Conservation (phyloP, 2,113 vertebrate genomes). For the Petrocephalus zakoni region DNA sequence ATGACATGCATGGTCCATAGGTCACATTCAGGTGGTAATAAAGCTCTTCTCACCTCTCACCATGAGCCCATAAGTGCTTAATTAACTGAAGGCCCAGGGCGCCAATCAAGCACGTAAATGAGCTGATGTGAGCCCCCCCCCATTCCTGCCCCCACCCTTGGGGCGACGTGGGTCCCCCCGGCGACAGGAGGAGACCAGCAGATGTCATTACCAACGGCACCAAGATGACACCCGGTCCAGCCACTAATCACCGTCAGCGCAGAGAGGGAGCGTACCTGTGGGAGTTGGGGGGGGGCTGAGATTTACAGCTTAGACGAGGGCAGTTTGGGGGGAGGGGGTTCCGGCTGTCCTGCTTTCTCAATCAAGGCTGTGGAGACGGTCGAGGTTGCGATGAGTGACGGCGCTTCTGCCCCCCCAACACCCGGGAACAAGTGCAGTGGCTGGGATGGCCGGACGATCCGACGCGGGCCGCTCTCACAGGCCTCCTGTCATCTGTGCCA, state of each 20-base stretch:
- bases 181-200: not conserved
- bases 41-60: not conserved
- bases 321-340: not conserved
- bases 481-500: too few relatives aligned
- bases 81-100: slow-evolving; percentile 19
- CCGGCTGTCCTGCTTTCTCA: slow-evolving; percentile 27
- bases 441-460: not conserved
- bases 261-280: not conserved
- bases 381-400: not conserved
- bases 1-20: not conserved
- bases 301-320: slow-evolving; percentile 27
- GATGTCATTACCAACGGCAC: slow-evolving; percentile 31
- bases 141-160: not conserved
- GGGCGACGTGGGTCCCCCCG: not conserved
- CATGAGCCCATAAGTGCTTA: not conserved
- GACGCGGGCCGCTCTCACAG: not conserved
- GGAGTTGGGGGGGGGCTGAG: not conserved
- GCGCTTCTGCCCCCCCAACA: not conserved
- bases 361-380: slow-evolving; percentile 13
- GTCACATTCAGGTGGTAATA: not conserved
- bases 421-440: not conserved
- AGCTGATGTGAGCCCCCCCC: not conserved
- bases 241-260: not conserved
- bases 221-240: not conserved
- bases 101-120: slow-evolving; percentile 12